Base-by-base conservation (phyloP, 2,888 invertebrate genomes). In the Psococerastis gibbosa region DNA sequence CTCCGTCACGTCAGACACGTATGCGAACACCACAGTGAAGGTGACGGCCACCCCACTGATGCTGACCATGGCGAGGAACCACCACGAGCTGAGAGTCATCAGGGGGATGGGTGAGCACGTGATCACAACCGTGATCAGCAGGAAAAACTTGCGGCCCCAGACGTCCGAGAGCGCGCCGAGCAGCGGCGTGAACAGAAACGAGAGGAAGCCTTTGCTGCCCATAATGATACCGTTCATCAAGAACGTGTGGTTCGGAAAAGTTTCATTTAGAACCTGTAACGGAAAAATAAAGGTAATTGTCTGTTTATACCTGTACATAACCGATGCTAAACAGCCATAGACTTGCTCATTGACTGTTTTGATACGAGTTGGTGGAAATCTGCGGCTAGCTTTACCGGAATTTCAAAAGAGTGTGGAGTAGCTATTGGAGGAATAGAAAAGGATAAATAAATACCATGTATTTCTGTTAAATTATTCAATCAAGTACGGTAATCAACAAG, bases 11-110 rank as follows among this genome's bases (percentile, higher is more conserved):
- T 98, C 98, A 32, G 98, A 97, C 50, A 98, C 98, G 66, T 98
- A 99, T 42, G 98, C 98, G 67, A 98, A 94, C 45, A 98, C 95
- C 45, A 98, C 95, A 54, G 94, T 94, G 68, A 98, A 98, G 41
- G 98, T 98, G 50, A 98, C 98, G 44, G 97, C 91, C 52, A 97
- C 83, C 48, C 98, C 98, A 54, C 92, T 94, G 62, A 98, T 88
- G 60, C 92, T 92, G 67, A 97, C 89, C 82, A 97, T 87, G 47
- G 95, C 92, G 66, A 98, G 98, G 66, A 97, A 98, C 92, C 92
- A 95, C 89, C 89, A 97, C 41, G 97, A 92, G 68, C 95, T 97
- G 60, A 98, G 83, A 57, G 88, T 89, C 89, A 99, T 95, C 48
- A 98, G 71, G 44, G 98, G 98, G 60, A 98, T 97, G 43, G 98